Percentiles rank a stretch among this genome's conserved stretches.
Evolutionary conservation across 1,140 invertebrate genomes (phyloP).

Genomic region (Prorops nasuta): DNA sequence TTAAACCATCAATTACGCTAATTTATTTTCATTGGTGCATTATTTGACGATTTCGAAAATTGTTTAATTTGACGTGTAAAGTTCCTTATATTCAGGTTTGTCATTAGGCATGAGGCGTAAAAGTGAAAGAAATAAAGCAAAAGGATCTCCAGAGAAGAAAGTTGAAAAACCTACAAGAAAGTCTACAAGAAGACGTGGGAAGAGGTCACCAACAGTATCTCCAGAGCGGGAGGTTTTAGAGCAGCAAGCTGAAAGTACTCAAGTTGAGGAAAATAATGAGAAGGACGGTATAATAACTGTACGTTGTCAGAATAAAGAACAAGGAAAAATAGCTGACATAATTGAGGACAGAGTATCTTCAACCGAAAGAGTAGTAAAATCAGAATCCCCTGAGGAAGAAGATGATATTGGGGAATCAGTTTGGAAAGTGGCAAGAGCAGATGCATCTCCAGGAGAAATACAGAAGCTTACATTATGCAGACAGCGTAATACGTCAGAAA

Average conservation of each 20-base stretch:
- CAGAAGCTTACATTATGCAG: constrained; percentile 57
- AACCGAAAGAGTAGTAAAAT: constrained; percentile 27
- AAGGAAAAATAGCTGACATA: constrained; percentile 11
- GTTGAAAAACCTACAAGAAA: constrained; percentile 47
- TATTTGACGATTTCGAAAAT: too few relatives aligned
- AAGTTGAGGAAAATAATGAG: constrained; percentile 21
- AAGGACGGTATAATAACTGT: constrained; percentile 15
- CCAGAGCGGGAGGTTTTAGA: constrained; percentile 39
- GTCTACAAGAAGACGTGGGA: constrained; percentile 42
- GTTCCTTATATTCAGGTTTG: too few relatives aligned
- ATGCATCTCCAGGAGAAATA: constrained; percentile 57
- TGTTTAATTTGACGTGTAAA: too few relatives aligned
- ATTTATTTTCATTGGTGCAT: too few relatives aligned
- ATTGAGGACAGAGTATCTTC: constrained; percentile 20
- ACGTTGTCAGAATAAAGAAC: constrained; percentile 12
- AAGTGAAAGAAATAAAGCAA: constrained; percentile 54
- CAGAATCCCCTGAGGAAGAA: constrained; percentile 29
- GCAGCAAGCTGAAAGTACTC: constrained; percentile 17
- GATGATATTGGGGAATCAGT: constrained; percentile 39
- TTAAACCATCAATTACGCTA: too few relatives aligned
- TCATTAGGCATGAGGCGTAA: constrained; percentile 55
- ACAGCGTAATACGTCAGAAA: constrained; percentile 51
- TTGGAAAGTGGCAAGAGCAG: constrained; percentile 59
- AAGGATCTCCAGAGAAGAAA: constrained; percentile 52
- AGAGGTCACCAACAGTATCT: constrained; percentile 44